phyloP scores from a whole-genome alignment of 2,888 invertebrate genomes.

The Flexamia atlantica region DNA sequence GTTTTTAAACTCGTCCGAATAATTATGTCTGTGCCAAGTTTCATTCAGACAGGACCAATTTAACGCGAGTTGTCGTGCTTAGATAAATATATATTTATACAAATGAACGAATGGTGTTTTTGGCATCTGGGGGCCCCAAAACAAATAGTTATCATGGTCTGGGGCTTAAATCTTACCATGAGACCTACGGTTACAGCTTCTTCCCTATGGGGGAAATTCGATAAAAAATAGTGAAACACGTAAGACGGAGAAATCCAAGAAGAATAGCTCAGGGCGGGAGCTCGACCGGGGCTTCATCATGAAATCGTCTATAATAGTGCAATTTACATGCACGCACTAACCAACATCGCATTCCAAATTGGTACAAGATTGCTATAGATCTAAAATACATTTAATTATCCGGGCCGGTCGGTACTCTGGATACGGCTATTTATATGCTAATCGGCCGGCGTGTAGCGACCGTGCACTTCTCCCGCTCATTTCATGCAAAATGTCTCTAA shows the following conservation, averaged over 20 bases:
- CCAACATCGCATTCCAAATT: conserved; percentile 60
- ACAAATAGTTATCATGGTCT: too few species aligned
- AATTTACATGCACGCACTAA: conserved; percentile 63
- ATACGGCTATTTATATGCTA: conserved; percentile 63
- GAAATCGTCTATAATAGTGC: conserved; percentile 62
- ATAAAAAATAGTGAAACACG: background rate
- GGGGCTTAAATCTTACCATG: too few species aligned
- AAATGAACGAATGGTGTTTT: too few species aligned
- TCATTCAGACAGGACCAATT: too few species aligned
- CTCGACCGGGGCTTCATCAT: conserved; percentile 37
- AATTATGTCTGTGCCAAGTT: too few species aligned
- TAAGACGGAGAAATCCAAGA: conserved; percentile 21
- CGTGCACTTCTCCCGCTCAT: conserved; percentile 3
- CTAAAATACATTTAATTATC: conserved; percentile 65
- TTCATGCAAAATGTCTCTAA: conserved; percentile 51
- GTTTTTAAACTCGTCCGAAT: too few species aligned
- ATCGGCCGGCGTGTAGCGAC: conserved; percentile 23
- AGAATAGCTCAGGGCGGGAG: conserved; percentile 42
- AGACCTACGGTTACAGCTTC: too few species aligned
- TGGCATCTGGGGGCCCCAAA: too few species aligned
- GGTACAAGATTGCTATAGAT: conserved; percentile 64
- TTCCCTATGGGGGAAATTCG: too few species aligned
- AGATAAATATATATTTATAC: too few species aligned
- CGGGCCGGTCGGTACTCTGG: conserved; percentile 31
- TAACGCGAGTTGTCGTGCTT: too few species aligned